Conservation (phyloP, 1,140 invertebrate species). For the Spodoptera litura region DNA sequence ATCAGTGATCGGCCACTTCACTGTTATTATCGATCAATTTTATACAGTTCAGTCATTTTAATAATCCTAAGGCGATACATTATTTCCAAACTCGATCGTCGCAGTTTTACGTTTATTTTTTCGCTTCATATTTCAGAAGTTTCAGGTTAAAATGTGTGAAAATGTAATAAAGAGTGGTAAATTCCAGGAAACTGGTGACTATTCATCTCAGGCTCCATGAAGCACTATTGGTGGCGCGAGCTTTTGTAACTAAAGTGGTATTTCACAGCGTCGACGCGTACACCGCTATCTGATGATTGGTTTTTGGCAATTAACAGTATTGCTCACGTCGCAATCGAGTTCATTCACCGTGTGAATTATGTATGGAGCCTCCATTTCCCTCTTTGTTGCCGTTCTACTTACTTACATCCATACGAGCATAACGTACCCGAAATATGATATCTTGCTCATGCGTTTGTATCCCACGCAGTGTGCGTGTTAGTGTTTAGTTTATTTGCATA, state of each 20-base stretch:
- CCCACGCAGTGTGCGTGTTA: constrained; percentile 28
- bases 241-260: constrained; percentile 82
- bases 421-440: constrained; percentile 40
- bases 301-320: constrained; percentile 86
- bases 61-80: constrained; percentile 30
- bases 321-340: constrained; percentile 80
- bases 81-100: constrained; percentile 26
- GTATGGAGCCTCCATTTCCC: constrained; percentile 77
- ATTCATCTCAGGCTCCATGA: constrained; percentile 35
- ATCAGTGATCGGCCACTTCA: constrained; percentile 39
- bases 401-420: constrained; percentile 55
- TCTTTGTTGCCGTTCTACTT: constrained; percentile 72
- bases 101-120: constrained; percentile 28
- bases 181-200: constrained; percentile 10
- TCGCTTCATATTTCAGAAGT: constrained; percentile 19
- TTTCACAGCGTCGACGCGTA: constrained; percentile 81
- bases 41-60: constrained; percentile 34
- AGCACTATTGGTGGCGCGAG: constrained; percentile 47
- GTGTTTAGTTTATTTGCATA: constrained; percentile 27
- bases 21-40: constrained; percentile 39
- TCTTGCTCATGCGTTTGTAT: constrained; percentile 42
- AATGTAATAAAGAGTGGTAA: constrained; percentile 39
- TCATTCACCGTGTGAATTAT: constrained; percentile 85
- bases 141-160: constrained; percentile 4
- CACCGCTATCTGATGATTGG: constrained; percentile 85